phyloP scores from a whole-genome alignment of 2,888 invertebrate genomes.

The Temnothorax rugatulus region DNA sequence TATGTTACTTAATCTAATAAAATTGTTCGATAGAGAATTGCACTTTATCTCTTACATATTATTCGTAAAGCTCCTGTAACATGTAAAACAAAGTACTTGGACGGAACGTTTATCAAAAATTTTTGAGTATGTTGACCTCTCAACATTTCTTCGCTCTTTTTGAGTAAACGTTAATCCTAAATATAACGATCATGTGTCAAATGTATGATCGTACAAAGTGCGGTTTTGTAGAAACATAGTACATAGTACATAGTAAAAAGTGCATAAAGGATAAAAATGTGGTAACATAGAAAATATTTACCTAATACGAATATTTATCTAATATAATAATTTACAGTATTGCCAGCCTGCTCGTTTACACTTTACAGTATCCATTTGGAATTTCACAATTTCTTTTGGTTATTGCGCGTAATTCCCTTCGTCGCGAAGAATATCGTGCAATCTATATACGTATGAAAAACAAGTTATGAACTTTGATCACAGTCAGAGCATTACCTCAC shows the following conservation, averaged over 20 bases:
- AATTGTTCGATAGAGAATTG: slow-evolving; percentile 39
- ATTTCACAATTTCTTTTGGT: not conserved
- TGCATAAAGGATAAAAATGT: slow-evolving; percentile 61
- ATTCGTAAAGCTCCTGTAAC: not conserved
- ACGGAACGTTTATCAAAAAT: slow-evolving; percentile 24
- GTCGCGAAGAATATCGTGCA: slow-evolving; percentile 27
- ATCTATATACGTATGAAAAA: slow-evolving; percentile 55
- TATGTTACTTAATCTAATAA: slow-evolving; percentile 38
- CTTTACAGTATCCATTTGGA: not conserved
- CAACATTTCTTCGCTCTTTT: slow-evolving; percentile 21
- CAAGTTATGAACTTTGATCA: slow-evolving; percentile 68
- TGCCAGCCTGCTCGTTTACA: slow-evolving; percentile 54
- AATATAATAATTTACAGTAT: slow-evolving; percentile 60
- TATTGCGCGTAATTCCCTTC: not conserved
- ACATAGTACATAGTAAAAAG: too few species aligned
- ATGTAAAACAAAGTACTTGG: slow-evolving; percentile 4
- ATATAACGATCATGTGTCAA: slow-evolving; percentile 19
- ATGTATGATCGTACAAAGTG: slow-evolving; percentile 62
- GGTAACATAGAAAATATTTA: slow-evolving; percentile 23
- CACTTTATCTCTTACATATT: not conserved
- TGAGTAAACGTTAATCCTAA: slow-evolving; percentile 9
- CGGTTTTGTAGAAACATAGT: slow-evolving; percentile 62
- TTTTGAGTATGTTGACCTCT: not conserved
- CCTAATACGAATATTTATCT: slow-evolving; percentile 33
- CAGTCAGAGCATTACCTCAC: slow-evolving; percentile 65